Percentiles rank a stretch among this genome's conserved stretches.
phyloP scores from a whole-genome alignment of 2,797 vertebrate species.

The Botia kubotai region DNA sequence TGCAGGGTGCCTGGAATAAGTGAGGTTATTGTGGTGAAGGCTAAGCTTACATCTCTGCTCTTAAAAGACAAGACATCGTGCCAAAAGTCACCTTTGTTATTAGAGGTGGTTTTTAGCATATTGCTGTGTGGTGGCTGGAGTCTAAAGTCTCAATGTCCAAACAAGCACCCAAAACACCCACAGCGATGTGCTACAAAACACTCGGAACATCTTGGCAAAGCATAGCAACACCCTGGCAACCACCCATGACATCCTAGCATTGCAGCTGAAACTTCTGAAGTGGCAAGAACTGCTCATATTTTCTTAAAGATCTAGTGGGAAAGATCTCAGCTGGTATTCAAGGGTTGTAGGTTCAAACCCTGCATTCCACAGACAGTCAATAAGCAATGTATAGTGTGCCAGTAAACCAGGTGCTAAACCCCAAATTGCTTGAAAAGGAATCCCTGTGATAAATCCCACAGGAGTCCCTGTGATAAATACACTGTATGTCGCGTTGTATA shows the following conservation, averaged over 20 bases:
- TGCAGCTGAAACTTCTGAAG: too few relatives aligned
- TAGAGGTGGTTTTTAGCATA: too few relatives aligned
- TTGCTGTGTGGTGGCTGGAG: too few relatives aligned
- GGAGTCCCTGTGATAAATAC: background rate
- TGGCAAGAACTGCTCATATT: too few relatives aligned
- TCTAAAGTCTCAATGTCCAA: too few relatives aligned
- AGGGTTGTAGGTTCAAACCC: background rate
- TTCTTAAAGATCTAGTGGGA: background rate
- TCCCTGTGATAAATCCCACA: background rate
- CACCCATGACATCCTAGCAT: too few relatives aligned
- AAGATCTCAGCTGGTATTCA: background rate
- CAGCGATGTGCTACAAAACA: too few relatives aligned
- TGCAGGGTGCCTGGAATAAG: slow-evolving; percentile 21
- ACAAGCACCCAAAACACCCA: too few relatives aligned
- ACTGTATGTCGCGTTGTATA: background rate
- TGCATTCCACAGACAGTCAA: background rate
- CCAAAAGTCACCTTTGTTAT: background rate
- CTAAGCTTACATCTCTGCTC: slow-evolving; percentile 38
- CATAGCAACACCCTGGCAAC: too few relatives aligned
- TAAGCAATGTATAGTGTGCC: background rate
- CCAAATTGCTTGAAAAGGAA: background rate
- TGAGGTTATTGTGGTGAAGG: slow-evolving; percentile 39
- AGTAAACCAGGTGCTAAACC: background rate
- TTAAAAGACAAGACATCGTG: background rate
- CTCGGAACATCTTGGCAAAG: too few relatives aligned